These are phyloP conservation scores for Macrophya annulata DNA, from an alignment of 2,888 invertebrate species.

Conservation along the genomic window DNA sequence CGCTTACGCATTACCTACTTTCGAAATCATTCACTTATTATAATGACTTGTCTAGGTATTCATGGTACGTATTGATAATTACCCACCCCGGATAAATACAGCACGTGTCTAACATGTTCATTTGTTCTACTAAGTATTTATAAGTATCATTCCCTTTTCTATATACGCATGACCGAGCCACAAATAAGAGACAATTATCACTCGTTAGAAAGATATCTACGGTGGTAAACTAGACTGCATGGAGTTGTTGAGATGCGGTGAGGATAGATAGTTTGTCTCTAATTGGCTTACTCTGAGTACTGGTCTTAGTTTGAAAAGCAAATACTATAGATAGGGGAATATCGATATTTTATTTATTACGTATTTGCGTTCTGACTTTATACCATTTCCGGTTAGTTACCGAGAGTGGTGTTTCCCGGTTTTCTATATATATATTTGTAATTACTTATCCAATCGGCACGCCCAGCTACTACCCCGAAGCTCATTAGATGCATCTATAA, in stretches of 20 bases:
- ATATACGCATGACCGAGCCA: neutral
- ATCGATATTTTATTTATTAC: constrained; percentile 25
- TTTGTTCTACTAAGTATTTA: constrained; percentile 11
- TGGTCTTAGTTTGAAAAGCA: neutral
- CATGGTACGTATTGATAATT: neutral
- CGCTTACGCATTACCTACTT: neutral
- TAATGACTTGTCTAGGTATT: neutral
- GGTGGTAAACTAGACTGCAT: neutral
- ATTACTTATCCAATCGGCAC: constrained; percentile 20
- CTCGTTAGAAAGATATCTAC: constrained; percentile 49
- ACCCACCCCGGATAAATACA: constrained; percentile 24
- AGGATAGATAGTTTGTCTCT: constrained; percentile 29
- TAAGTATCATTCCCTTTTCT: neutral
- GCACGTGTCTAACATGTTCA: constrained; percentile 27
- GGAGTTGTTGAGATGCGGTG: neutral
- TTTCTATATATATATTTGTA: neutral
- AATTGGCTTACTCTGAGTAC: constrained; percentile 32
- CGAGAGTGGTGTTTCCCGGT: neutral
- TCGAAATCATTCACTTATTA: constrained; percentile 16
- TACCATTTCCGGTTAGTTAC: neutral
- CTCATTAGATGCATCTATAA: neutral
- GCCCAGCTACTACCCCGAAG: neutral
- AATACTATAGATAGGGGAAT: constrained; percentile 20
- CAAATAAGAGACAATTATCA: constrained; percentile 47
- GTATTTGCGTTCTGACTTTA: neutral